Base-by-base conservation (phyloP, 1,140 invertebrate genomes). In the Calycopis cecrops region DNA sequence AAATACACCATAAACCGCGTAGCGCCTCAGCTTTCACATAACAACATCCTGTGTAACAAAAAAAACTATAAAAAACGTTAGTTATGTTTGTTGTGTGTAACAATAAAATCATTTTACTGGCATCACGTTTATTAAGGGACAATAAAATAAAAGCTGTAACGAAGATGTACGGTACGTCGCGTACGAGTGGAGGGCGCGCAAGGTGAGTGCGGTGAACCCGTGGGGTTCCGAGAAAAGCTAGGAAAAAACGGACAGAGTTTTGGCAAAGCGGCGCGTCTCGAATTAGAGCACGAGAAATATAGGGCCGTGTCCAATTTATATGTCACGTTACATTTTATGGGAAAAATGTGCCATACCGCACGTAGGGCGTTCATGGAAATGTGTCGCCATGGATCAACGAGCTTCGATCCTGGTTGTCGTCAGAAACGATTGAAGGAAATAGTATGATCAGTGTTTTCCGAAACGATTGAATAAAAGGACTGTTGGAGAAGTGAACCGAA, bases 161-260 rank as follows among this genome's bases (percentile, higher is more conserved):
- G 33, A 12, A 33, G 21, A 28, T 6, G 6, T 28, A 6, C 6
- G 21, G 18, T 9, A 33, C 18, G 33, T 28, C 48, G 21, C 51
- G 42, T 12, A 47, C 21, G 49, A 17, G 48, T 60, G 69, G 71
- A 76, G 74, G 74, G 61, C 74, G 66, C 42, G 44, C 62, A 67
- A 79, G 71, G 68, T 67, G 76, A 68, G 74, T 69, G 62, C 69
- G 63, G 11, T 68, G 69, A 77, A 75, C 74, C 59, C 57, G 21
- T 3, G 2, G 12, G 50, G 16, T 78, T 76, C 70, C 55, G 34
- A 67, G 74, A 78, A 76, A 67, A 64, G 65, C 65, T 75, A 77
- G 68, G 67, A 62, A 64, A 72, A 73, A 59, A 59, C 61, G 69
- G 71, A 64, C 48, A 57, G 65, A 28, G 21, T 28, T 71, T 80